A percentile compares a stretch with the other conserved stretches of the same genome.
These are phyloP conservation scores for Myrmecophaga tridactyla DNA, from an alignment of 2,113 vertebrate species.

Conservation along the genomic window DNA sequence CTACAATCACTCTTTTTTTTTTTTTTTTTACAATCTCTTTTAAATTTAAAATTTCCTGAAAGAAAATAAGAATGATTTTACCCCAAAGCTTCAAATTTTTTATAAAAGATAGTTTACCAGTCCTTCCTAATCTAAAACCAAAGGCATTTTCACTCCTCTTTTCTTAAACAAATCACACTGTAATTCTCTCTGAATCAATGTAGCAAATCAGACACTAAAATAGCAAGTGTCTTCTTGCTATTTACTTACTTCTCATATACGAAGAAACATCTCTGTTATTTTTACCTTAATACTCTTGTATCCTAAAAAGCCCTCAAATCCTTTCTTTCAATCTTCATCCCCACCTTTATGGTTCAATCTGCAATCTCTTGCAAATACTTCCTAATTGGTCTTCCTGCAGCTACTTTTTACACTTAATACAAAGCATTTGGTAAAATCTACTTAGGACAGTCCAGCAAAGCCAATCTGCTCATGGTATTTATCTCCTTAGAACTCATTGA, in stretches of 20 bases:
- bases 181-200: not conserved
- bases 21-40: not conserved
- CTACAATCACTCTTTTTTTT: not conserved
- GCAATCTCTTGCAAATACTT: not conserved
- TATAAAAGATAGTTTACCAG: not conserved
- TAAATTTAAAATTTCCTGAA: not conserved
- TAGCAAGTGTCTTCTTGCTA: too few species aligned
- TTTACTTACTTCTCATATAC: not conserved
- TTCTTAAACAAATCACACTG: not conserved
- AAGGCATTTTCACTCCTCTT: not conserved
- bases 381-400: not conserved
- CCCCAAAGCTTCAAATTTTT: slow-evolving; percentile 13
- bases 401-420: not conserved
- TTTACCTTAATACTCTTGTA: not conserved
- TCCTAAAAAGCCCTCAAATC: not conserved
- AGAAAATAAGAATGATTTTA: not conserved
- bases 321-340: not conserved
- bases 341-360: not conserved
- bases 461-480: not conserved
- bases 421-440: too few species aligned
- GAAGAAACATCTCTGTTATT: not conserved
- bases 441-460: not conserved
- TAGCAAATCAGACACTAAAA: not conserved
- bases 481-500: not conserved
- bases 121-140: not conserved